Evolutionary conservation across 35 echinoderm and acorn worm species (phyloP), one percentile per base, ranked within the genome.

Genomic region (Chiridota heheva): DNA sequence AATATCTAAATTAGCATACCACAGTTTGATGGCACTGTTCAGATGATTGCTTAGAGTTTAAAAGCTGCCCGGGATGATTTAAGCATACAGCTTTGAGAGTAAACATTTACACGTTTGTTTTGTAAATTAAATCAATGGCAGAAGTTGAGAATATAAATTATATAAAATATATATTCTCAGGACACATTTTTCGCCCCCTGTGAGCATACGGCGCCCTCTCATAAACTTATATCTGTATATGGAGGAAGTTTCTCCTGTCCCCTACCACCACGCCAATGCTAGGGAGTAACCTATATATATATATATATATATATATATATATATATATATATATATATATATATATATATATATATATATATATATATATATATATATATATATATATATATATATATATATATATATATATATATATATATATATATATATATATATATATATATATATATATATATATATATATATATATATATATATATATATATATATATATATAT

Each of bases 251-350:
- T n/a, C n/a, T n/a, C n/a, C n/a, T n/a, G n/a, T n/a, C n/a, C 27
- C 7, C 60, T 22, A 8, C 16, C 60, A 63, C 60, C 16, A 8
- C n/a, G n/a, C n/a, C n/a, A n/a, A n/a, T n/a, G n/a, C n/a, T n/a
- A n/a, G n/a, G n/a, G n/a, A n/a, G n/a, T n/a, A n/a, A n/a, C n/a
- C n/a, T n/a, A n/a, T n/a, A n/a, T n/a, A n/a, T n/a, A n/a, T n/a
- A n/a, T n/a, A 63, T 29, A 63, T 63, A 63, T 29, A 63, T 63
- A 63, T 28, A 63, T 28, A 63, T 29, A 63, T 28, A 63, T 29
- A 63, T 63, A 63, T 29, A 63, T 28, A 63, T 29, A 63, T 28
- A 63, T 28, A 63, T 28, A 63, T 28, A 63, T 63, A 63, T 29
- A 63, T 28, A 63, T 29, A 63, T 28, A 28, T 63, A 63, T 29